Conservation (phyloP, 2,113 vertebrate species). For the Misgurnus anguillicaudatus region DNA sequence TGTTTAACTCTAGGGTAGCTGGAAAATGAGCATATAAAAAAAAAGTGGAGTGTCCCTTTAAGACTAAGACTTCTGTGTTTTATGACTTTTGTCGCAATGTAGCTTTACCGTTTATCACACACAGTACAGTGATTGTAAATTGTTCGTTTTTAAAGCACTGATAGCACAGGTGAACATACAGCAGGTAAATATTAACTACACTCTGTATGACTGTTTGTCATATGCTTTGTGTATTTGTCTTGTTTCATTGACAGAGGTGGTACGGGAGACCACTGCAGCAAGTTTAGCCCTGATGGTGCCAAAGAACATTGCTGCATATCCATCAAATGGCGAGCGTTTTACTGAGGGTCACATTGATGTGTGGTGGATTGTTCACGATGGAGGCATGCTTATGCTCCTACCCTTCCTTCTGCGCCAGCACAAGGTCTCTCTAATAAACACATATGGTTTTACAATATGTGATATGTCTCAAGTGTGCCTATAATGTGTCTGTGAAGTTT, state of each 20-base stretch:
- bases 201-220: not conserved
- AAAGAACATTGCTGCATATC: slow-evolving; percentile 93
- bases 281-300: slow-evolving; percentile 91
- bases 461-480: too few relatives aligned
- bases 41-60: not conserved
- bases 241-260: slow-evolving; percentile 79
- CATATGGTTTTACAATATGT: too few relatives aligned
- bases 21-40: too few relatives aligned
- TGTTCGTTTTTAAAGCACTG: not conserved
- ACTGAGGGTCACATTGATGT: slow-evolving; percentile 94
- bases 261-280: slow-evolving; percentile 92
- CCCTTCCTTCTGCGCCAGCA: slow-evolving; percentile 96
- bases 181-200: not conserved
- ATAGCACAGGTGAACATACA: not conserved
- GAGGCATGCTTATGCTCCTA: slow-evolving; percentile 98
- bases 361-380: slow-evolving; percentile 98
- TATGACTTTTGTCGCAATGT: not conserved
- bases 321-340: slow-evolving; percentile 94
- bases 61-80: not conserved
- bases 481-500: too few relatives aligned
- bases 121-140: not conserved
- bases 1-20: too few relatives aligned
- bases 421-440: slow-evolving; percentile 79
- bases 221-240: not conserved
- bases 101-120: not conserved